These are phyloP conservation scores for Hololepta plana DNA, from an alignment of 2,888 invertebrate genomes.

Conservation along the genomic window DNA sequence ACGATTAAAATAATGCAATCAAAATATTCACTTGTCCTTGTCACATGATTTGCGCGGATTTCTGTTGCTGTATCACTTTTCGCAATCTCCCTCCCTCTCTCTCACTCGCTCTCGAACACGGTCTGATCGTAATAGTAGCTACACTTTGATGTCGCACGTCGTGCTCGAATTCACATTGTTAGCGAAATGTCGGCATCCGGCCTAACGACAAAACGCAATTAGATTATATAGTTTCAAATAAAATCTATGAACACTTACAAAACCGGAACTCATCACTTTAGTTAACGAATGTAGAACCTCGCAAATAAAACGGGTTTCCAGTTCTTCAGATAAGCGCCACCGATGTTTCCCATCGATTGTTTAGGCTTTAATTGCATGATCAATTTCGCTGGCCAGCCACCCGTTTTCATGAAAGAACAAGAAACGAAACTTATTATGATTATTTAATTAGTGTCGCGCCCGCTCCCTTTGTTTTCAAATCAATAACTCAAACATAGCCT, in stretches of 20 bases:
- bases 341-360: slow-evolving; percentile 75
- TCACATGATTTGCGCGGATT: slow-evolving; percentile 33
- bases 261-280: slow-evolving; percentile 85
- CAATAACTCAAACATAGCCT: no score
- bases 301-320: slow-evolving; percentile 86
- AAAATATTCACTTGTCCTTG: no score
- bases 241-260: slow-evolving; percentile 50
- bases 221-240: no score
- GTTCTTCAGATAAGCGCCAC: slow-evolving; percentile 74
- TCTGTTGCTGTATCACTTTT: slow-evolving; percentile 59
- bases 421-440: no score
- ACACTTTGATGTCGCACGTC: slow-evolving; percentile 71
- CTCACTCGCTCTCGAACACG: slow-evolving; percentile 60
- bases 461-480: no score
- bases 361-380: slow-evolving; percentile 93
- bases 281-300: slow-evolving; percentile 75
- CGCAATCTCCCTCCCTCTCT: no score
- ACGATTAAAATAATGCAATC: slow-evolving; percentile 2
- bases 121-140: slow-evolving; percentile 74
- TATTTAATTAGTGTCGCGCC: no score
- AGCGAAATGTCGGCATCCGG: slow-evolving; percentile 88
- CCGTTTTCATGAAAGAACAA: slow-evolving; percentile 60
- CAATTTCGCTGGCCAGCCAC: slow-evolving; percentile 82
- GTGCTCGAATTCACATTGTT: slow-evolving; percentile 31
- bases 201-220: no score